Evolutionary conservation across 2,888 invertebrate genomes (phyloP), one percentile per base, ranked within the genome.

Genomic region (Pedicia rivosa): DNA sequence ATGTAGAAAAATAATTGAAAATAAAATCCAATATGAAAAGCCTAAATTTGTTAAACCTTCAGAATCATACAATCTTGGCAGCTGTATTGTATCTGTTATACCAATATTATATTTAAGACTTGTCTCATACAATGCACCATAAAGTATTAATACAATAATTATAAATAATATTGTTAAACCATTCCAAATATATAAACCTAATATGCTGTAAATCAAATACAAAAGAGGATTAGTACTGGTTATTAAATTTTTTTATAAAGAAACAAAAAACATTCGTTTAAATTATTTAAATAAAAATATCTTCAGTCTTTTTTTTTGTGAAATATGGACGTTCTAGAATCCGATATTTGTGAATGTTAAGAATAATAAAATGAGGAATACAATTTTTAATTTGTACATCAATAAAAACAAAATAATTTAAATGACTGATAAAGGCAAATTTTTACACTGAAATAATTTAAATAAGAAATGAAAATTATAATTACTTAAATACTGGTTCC

Each of bases 131-230:
- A 60, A 47, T 2, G 50, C 47, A 4, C 62, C 63, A 64, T 64
- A 66, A 20, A 65, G 42, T 7, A 55, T 44, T 34, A 64, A 39
- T 2, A 54, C 46, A 14, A 63, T 14, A 5, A 60, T 36, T 12
- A 50, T 46, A 22, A 42, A 47, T 29, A 44, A 46, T 14, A 51
- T 48, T 16, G 71, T 69, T 19, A 68, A 46, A 4, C 56, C 59
- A 50, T 74, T 74, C 67, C 72, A 75, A 10, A 72, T 50, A 47
- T 68, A 74, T 8, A 77, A 56, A 3, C 74, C 74, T 39, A 63
- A 59, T 13, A 48, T 42, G 28, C 48, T 49, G 7, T 48, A 47
- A 40, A 50, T 45, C 16, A n/a, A 10, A 24, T 10, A 24, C n/a
- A 24, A 8, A 5, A 24, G 8, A 5, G 4, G 8, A 24, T 24